phyloP scores from a whole-genome alignment of 2,113 vertebrate species.

The Austrofundulus limnaeus region DNA sequence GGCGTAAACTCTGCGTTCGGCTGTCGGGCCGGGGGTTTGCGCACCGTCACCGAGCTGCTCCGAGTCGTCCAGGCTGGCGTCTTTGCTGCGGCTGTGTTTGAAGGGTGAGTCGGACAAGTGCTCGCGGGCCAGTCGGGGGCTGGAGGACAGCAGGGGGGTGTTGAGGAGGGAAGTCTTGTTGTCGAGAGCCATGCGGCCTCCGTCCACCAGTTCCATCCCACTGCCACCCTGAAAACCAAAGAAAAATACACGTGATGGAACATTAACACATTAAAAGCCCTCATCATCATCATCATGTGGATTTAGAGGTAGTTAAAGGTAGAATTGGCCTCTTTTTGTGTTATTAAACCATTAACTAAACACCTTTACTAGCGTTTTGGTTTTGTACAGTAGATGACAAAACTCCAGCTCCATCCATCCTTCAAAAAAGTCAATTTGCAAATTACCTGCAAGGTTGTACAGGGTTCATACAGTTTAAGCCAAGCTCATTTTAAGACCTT shows the following conservation, averaged over 20 bases:
- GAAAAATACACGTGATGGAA: constrained; percentile 6
- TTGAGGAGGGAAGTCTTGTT: constrained; percentile 94
- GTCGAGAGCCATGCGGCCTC: constrained; percentile 87
- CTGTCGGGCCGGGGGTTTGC: neutral
- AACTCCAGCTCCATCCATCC: no score
- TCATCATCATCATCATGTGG: no score
- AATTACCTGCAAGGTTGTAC: no score
- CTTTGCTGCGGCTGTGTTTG: constrained; percentile 90
- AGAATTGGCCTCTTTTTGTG: no score
- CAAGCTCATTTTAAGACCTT: no score
- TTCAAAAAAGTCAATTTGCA: no score
- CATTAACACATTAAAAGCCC: neutral
- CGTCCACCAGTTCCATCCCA: constrained; percentile 77
- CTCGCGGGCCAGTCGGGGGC: constrained; percentile 85
- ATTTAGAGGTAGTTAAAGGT: no score
- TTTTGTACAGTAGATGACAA: no score
- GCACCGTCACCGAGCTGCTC: constrained; percentile 66
- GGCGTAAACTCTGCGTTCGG: neutral
- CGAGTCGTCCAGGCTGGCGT: constrained; percentile 85
- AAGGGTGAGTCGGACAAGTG: constrained; percentile 87
- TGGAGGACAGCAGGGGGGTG: constrained; percentile 86
- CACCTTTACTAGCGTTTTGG: no score
- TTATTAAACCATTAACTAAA: no score
- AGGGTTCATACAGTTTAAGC: no score
- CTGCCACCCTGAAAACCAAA: constrained; percentile 70